phyloP scores from a whole-genome alignment of 1,140 invertebrate genomes.

The Zaprionus davidi region DNA sequence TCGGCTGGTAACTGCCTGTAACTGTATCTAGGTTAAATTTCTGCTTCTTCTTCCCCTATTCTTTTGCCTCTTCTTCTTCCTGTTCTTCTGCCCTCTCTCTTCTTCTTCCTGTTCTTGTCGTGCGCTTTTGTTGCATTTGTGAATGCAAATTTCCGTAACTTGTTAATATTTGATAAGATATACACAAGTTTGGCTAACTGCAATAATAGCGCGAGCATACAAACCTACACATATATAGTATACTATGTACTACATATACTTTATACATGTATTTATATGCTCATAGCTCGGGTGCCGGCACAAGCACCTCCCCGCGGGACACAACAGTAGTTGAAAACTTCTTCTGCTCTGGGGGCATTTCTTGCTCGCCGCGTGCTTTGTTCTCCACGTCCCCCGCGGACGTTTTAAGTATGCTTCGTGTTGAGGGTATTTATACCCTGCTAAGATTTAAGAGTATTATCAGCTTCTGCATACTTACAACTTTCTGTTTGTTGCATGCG shows the following conservation, averaged over 20 bases:
- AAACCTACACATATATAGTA: constrained; percentile 8
- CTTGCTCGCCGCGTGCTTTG: not conserved
- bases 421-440: constrained; percentile 4
- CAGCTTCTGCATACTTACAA: constrained; percentile 1
- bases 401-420: not conserved
- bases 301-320: not conserved
- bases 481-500: not conserved
- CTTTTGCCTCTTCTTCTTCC: constrained; percentile 8
- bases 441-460: not conserved
- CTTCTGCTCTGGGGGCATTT: not conserved
- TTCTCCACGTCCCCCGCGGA: not conserved
- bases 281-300: not conserved
- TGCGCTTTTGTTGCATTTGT: constrained; percentile 50
- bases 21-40: constrained; percentile 19
- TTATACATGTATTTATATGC: not conserved
- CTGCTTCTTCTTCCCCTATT: constrained; percentile 17
- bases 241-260: not conserved
- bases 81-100: not conserved
- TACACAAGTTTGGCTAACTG: constrained; percentile 70
- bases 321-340: not conserved
- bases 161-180: constrained; percentile 76
- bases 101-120: not conserved
- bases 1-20: constrained; percentile 7
- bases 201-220: constrained; percentile 55
- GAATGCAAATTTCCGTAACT: constrained; percentile 68